A percentile compares a stretch with the other conserved stretches of the same genome.
Evolutionary conservation across 2,888 invertebrate genomes (phyloP).

Genomic region (Colletes collaris): DNA sequence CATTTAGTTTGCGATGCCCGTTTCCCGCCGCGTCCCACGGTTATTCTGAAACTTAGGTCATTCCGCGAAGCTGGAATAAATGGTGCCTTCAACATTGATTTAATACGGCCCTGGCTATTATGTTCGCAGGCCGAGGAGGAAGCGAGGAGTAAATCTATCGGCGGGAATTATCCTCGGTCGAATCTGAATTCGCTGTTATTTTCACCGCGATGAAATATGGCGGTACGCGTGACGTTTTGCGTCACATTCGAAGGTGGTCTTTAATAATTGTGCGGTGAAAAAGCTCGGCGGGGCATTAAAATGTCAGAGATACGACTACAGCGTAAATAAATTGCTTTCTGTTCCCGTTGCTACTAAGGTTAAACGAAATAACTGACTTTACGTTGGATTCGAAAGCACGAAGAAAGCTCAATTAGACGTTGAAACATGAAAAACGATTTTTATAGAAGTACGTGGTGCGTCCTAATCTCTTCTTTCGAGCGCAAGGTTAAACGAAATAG

Average conservation of each 20-base stretch:
- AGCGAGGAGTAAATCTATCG: conserved; percentile 52
- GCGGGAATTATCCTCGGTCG: conserved; percentile 44
- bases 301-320: conserved; percentile 6
- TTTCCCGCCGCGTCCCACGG: not conserved
- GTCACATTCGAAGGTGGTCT: conserved; percentile 8
- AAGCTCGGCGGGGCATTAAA: not conserved
- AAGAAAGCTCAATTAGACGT: too few relatives aligned
- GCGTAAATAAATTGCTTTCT: not conserved
- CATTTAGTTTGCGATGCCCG: conserved; percentile 21
- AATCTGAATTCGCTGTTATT: conserved; percentile 32
- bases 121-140: conserved; percentile 27
- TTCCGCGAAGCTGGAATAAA: conserved; percentile 41
- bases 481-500: not conserved
- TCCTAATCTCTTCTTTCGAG: too few relatives aligned
- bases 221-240: not conserved
- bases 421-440: too few relatives aligned
- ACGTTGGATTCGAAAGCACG: too few relatives aligned
- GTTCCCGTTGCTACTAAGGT: too few relatives aligned
- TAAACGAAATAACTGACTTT: too few relatives aligned
- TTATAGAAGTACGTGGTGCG: too few relatives aligned
- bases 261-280: conserved; percentile 6
- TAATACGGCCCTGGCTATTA: conserved; percentile 45
- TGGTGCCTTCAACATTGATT: conserved; percentile 44
- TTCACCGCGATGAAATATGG: conserved; percentile 24
- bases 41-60: conserved; percentile 39